Evolutionary conservation across 2,888 invertebrate species (phyloP), one percentile per base, ranked within the genome.

Genomic region (Phoenoteleia sp.): DNA sequence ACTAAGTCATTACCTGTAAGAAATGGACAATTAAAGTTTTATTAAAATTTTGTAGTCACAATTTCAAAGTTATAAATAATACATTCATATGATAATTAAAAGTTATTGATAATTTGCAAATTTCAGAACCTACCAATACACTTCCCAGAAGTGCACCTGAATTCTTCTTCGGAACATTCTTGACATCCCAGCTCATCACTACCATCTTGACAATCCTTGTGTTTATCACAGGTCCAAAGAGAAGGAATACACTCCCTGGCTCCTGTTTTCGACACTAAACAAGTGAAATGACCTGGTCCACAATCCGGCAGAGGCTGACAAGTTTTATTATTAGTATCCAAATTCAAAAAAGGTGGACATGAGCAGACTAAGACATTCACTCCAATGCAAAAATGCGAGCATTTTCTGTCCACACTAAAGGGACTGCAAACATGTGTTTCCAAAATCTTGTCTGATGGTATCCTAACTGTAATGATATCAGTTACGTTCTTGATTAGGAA

Each of bases 191-290:
- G 94, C 94, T 97, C 97, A 93, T 98, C 98, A 11, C 97, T 97
- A 66, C 96, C 97, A 93, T 98, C 97, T 1, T 96, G 95, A 93
- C 98, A 98, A 93, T 98, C 98, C 67, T 95, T 95, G 90, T 97
- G 97, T 0, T 97, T 97, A 93, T 98, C 98, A 91, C 97, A 97
- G 87, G 95, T 95, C 97, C 97, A 97, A 0, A 95, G 94, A 0
- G 95, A 94, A 0, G 97, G 96, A 84, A 97, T 96, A 89, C 97
- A 97, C 86, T 96, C 96, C 80, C 95, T 95, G 74, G 94, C 87
- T 3, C 90, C 94, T 52, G 94, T 92, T 0, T 92, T 92, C 13
- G 92, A 93, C 4, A 94, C 93, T 42, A 95, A 95, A 90, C 97
- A 97, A 0, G 96, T 96, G 91, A 97, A 97, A 91, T 96, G 96